Evolutionary conservation across 2,888 invertebrate genomes (phyloP), one percentile per base, ranked within the genome.

Genomic region (Oligia latruncula): DNA sequence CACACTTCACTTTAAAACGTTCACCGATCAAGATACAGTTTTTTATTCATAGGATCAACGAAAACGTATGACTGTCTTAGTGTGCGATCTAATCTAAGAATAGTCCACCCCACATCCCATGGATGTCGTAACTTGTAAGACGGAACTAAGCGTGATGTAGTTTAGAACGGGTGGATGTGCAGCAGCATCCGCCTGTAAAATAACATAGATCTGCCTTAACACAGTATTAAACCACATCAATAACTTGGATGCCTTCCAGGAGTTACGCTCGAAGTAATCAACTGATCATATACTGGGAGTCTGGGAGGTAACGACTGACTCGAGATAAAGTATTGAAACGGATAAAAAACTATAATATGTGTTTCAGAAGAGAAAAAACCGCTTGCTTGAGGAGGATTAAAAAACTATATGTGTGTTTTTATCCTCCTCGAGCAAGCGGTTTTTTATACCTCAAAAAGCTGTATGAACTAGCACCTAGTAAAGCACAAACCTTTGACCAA

Each of bases 91-190:
- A 9, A 52, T 79, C 77, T 75, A 77, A 84, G 77, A 85, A 85
- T 85, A 85, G 84, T 71, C 29, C 74, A 77, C 77, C 84, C 77
- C 75, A 76, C 81, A 75, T 85, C 83, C 82, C 66, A 77, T 81
- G 80, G 78, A 86, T 82, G 86, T 81, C 72, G 80, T 84, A 79
- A 83, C 80, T 81, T 46, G 70, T 73, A 58, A 72, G 60, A 74
- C 62, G 71, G 84, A 83, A 71, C 60, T 67, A 64, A 75, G 67
- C 76, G 68, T 64, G 73, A 68, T 83, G 72, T 76, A 62, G 60
- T 80, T 85, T 29, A 66, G 71, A 74, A 80, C 58, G 40, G 66
- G 66, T 78, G 13, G 76, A 87, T 71, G 55, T 43, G 55, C 74
- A n/a, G 29, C n/a, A 70, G 49, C 58, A 76, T 87, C 84, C 79